Conservation (phyloP, 2,797 vertebrate genomes). For the Chelonia mydas region DNA sequence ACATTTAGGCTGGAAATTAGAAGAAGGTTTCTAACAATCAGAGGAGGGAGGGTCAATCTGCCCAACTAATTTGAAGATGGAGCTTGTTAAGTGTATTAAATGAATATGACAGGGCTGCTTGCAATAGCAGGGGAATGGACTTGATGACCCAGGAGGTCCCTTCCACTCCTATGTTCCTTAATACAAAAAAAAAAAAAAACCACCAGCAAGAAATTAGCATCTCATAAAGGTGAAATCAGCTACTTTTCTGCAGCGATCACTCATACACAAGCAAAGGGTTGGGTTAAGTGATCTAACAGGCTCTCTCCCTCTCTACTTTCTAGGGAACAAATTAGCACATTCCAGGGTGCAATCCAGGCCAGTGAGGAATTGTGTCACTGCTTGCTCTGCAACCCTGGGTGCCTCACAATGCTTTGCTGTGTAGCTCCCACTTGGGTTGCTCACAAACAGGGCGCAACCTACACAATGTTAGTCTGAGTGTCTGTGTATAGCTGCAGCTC, state of each 20-base stretch:
- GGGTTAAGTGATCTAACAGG: background rate
- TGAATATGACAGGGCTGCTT: background rate
- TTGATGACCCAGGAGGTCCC: background rate
- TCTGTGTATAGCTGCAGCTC: too few relatives aligned
- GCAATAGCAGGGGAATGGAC: background rate
- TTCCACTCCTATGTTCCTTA: background rate
- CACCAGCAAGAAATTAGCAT: background rate
- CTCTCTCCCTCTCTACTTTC: constrained; percentile 15
- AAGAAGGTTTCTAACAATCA: background rate
- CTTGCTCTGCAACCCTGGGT: too few relatives aligned
- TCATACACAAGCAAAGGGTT: background rate
- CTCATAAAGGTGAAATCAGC: background rate
- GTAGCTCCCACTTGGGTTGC: too few relatives aligned
- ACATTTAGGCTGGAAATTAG: background rate
- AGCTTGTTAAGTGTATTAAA: background rate
- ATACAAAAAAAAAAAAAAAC: background rate
- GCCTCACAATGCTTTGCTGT: too few relatives aligned
- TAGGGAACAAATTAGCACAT: constrained; percentile 13
- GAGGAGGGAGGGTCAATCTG: background rate
- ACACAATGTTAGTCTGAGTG: too few relatives aligned
- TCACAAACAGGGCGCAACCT: too few relatives aligned
- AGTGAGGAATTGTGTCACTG: too few relatives aligned
- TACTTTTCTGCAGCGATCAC: background rate
- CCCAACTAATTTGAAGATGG: background rate
- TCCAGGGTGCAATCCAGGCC: background rate